Percentiles rank a stretch among this genome's conserved stretches.
phyloP scores from a whole-genome alignment of 2,113 vertebrate species.

The cat (Felis catus) region F.catus_Fca126_mat1.0 CM031428.1:47753501-47754000 shows the following conservation, averaged over 20 bases:
- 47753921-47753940: no score
- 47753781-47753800: no score
- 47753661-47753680: background rate
- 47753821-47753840: no score
- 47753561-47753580: background rate
- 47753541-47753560: background rate
- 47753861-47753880: no score
- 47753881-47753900: no score
- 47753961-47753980: background rate
- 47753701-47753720: background rate
- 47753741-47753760: no score
- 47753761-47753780: no score
- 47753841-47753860: no score
- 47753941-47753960: background rate
- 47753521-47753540: background rate
- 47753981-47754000: background rate
- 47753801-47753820: no score
- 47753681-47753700: background rate
- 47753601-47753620: background rate
- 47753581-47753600: background rate
- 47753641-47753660: background rate
- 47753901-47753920: no score
- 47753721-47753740: no score
- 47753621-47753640: background rate
- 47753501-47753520: background rate